Evolutionary conservation across 2,797 vertebrate species (phyloP), one percentile per base, ranked within the genome.

Genomic region (Pseudochirops corinnae): DNA sequence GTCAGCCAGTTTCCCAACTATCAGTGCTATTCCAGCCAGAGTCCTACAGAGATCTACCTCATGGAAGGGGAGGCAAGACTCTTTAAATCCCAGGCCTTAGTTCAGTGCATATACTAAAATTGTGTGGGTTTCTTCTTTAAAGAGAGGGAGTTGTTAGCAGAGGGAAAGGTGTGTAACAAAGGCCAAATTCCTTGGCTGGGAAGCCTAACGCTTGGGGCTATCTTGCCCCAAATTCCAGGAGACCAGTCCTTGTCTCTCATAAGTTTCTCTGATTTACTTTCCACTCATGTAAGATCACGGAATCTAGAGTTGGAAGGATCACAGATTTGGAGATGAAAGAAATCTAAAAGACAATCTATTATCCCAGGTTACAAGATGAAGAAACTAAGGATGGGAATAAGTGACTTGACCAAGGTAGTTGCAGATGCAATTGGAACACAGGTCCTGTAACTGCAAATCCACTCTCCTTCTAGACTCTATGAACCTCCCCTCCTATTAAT

Each of bases 41-140:
- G 39, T 16, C 0, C 9, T 5, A 7, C 3, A 82, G 0, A 10
- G 46, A 7, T 31, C 52, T 4, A 16, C 57, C 46, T 67, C n/a
- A 0, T 1, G 1, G 0, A 24, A 52, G 1, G 26, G 56, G n/a
- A 13, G 33, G 28, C 28, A 39, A 90, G 56, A 91, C 11, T 58
- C 10, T 13, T 58, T 10, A 13, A 21, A 5, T 50, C 55, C 90
- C 29, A 52, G 55, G 93, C 55, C 55, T 33, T 24, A 1, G 29
- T 18, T 31, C 18, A 11, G 52, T 1, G 1, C 6, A 29, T 33
- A 62, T 52, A 18, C 29, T 0, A 39, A 74, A 39, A 82, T 39
- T 82, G 9, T 21, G 18, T 39, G 4, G 57, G 56, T 7, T 60
- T 55, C 50, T 1, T 53, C 91, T 50, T 55, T 56, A 87, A 91